These are phyloP conservation scores for Desmophyllum pertusum DNA, from an alignment of 92 coral and sea anemone species.

Conservation along the genomic window DNA sequence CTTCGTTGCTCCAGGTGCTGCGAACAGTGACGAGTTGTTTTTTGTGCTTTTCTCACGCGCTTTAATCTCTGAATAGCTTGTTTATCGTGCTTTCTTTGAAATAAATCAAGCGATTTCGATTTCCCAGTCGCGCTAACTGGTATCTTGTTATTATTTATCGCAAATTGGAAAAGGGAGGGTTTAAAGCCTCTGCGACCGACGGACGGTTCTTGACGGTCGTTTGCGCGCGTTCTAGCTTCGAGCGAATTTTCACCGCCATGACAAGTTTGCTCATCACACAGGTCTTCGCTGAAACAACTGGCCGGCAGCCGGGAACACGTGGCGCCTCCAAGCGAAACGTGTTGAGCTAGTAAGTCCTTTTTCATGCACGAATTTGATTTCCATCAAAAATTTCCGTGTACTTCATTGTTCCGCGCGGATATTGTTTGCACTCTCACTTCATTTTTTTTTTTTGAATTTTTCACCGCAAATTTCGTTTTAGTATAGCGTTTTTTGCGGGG, in stretches of 20 bases:
- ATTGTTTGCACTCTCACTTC: not conserved
- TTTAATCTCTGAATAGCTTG: constrained; percentile 54
- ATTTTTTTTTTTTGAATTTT: not conserved
- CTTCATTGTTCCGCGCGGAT: not conserved
- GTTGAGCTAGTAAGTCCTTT: constrained; percentile 25
- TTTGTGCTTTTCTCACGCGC: constrained; percentile 37
- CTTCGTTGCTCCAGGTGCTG: constrained; percentile 29
- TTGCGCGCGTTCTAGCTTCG: not conserved
- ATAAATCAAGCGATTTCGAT: constrained; percentile 51
- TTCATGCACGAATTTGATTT: constrained; percentile 41
- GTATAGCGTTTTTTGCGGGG: not conserved
- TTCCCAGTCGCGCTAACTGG: constrained; percentile 41
- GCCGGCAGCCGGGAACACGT: constrained; percentile 30
- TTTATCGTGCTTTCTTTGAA: constrained; percentile 56
- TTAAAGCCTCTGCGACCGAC: not conserved
- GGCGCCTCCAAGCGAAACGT: constrained; percentile 39
- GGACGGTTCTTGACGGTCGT: not conserved
- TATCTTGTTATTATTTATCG: constrained; percentile 35
- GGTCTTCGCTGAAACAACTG: constrained; percentile 32
- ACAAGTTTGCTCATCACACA: constrained; percentile 16
- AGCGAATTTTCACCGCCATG: not conserved
- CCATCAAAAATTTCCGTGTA: constrained; percentile 10
- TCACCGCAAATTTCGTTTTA: not conserved
- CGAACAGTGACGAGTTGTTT: constrained; percentile 22
- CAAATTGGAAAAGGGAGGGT: constrained; percentile 1